phyloP scores from a whole-genome alignment of 2,113 vertebrate species.

The Scartelaos histophorus region DNA sequence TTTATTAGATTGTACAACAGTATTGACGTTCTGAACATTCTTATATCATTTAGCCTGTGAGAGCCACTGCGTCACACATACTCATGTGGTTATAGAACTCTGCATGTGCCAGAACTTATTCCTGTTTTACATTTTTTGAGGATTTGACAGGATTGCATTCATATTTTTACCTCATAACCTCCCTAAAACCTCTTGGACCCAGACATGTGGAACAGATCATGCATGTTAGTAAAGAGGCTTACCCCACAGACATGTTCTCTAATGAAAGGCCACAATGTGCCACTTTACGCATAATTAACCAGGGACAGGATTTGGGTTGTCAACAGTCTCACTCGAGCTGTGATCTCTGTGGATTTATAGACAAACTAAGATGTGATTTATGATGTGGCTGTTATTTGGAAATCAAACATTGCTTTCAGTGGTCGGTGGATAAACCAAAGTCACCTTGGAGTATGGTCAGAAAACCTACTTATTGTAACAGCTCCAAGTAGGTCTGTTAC shows the following conservation, averaged over 20 bases:
- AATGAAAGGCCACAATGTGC: constrained; percentile 28
- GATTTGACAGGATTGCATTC: constrained; percentile 20
- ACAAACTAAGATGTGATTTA: constrained; percentile 38
- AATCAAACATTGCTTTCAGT: constrained; percentile 27
- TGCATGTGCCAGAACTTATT: neutral
- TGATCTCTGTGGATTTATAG: constrained; percentile 32
- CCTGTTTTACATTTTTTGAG: constrained; percentile 27
- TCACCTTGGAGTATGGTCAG: constrained; percentile 1
- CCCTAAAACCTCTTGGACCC: constrained; percentile 24
- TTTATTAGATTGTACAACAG: too few relatives aligned
- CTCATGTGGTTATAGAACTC: neutral
- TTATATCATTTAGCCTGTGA: neutral
- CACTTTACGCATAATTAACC: constrained; percentile 27
- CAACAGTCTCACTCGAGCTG: constrained; percentile 18
- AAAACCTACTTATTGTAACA: neutral
- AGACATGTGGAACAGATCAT: constrained; percentile 48
- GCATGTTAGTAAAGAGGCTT: constrained; percentile 39
- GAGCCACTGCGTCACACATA: neutral
- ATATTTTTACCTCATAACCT: neutral
- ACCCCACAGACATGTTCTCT: constrained; percentile 24
- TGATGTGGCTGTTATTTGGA: constrained; percentile 27
- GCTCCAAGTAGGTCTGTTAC: too few relatives aligned
- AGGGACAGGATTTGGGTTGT: constrained; percentile 35
- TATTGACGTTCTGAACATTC: neutral
- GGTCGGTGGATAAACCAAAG: constrained; percentile 24